These are phyloP conservation scores for Falco novaeseelandiae DNA, from an alignment of 2,797 vertebrate species.

Conservation along the genomic window DNA sequence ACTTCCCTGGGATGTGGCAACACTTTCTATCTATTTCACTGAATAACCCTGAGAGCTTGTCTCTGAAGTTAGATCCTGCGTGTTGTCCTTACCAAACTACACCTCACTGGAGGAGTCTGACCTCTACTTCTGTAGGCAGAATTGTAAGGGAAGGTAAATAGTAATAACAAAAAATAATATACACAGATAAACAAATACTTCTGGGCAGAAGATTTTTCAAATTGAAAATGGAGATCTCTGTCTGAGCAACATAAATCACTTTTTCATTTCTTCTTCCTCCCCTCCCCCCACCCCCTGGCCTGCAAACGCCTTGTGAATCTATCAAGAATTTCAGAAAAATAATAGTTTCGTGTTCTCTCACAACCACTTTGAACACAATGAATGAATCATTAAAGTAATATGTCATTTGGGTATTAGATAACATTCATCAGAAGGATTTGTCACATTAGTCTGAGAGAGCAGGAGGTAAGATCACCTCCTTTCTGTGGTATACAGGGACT, in stretches of 20 bases:
- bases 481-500: neutral
- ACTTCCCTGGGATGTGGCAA: neutral
- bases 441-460: neutral
- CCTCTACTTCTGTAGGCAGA: neutral
- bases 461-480: neutral
- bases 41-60: neutral
- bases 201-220: neutral
- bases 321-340: neutral
- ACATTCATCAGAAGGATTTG: neutral
- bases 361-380: neutral
- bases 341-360: neutral
- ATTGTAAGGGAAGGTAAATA: neutral
- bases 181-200: neutral
- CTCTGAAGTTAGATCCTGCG: accelerated
- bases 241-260: neutral
- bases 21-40: neutral
- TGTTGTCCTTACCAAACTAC: neutral
- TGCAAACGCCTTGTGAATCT: neutral
- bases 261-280: neutral
- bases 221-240: neutral
- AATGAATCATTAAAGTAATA: neutral
- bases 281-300: accelerated
- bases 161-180: neutral
- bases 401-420: neutral
- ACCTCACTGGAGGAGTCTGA: neutral